phyloP scores from a whole-genome alignment of 2,113 vertebrate genomes.

The Xenopus laevis region DNA sequence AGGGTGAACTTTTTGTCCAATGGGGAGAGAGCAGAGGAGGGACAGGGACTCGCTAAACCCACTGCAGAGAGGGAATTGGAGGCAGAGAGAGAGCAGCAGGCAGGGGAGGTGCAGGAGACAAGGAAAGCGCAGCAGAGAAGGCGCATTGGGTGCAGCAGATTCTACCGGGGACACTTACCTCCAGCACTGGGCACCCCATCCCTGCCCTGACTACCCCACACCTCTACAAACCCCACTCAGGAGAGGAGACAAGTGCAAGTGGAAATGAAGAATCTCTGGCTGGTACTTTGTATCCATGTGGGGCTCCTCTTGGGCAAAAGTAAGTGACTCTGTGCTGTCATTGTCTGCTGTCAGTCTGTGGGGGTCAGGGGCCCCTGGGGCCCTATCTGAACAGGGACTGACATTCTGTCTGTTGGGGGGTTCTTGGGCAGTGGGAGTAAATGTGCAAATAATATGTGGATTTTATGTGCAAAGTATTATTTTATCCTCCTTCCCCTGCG shows the following conservation, averaged over 20 bases:
- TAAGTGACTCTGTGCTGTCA: conserved; percentile 9
- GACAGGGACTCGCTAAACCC: conserved; percentile 24
- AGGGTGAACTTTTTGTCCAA: conserved; percentile 40
- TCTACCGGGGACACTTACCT: not conserved
- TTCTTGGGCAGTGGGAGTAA: no score
- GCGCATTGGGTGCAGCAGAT: not conserved
- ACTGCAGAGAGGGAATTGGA: conserved; percentile 37
- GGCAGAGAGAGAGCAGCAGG: not conserved
- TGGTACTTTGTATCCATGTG: conserved; percentile 4
- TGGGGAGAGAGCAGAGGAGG: conserved; percentile 32
- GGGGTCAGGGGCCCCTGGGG: not conserved
- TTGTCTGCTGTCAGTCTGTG: not conserved
- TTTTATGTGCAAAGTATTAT: no score
- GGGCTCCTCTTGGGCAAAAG: not conserved
- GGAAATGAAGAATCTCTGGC: conserved; percentile 1
- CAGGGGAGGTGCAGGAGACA: not conserved
- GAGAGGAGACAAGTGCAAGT: not conserved
- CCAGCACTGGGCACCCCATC: not conserved
- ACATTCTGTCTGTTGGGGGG: no score
- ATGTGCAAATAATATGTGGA: no score
- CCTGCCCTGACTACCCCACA: not conserved
- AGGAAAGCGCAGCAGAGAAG: not conserved
- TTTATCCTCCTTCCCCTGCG: no score
- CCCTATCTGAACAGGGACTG: no score
- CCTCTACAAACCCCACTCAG: no score